Percentiles rank a stretch among this genome's conserved stretches.
These are phyloP conservation scores for Ganaspis sp. DNA, from an alignment of 1,140 invertebrate genomes.

Conservation along the genomic window DNA sequence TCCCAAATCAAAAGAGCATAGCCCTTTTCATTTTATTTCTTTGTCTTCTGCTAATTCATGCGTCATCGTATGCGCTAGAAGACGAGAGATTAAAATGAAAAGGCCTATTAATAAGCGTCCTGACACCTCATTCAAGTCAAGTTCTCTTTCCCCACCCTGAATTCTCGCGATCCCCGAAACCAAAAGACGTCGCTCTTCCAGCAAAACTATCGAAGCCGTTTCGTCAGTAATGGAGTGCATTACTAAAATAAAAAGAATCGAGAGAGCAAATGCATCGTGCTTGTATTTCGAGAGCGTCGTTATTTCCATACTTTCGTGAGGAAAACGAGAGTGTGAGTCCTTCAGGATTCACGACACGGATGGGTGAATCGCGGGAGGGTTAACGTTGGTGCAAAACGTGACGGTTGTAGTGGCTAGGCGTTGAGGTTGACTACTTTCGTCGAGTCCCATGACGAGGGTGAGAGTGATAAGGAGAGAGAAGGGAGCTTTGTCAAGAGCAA, in stretches of 20 bases:
- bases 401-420: conserved; percentile 7
- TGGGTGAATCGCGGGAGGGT: conserved; percentile 21
- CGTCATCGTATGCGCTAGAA: too few species aligned
- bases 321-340: conserved; percentile 15
- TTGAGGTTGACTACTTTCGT: conserved; percentile 19
- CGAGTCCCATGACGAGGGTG: neutral
- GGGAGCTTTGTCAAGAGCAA: neutral
- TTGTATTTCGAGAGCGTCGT: neutral
- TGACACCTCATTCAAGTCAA: too few species aligned
- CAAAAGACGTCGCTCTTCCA: too few species aligned
- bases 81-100: too few species aligned
- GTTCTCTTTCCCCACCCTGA: too few species aligned
- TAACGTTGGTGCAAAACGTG: conserved; percentile 28
- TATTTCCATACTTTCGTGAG: conserved; percentile 26
- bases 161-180: too few species aligned
- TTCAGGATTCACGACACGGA: conserved; percentile 1
- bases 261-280: neutral
- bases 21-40: too few species aligned
- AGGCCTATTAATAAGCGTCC: too few species aligned
- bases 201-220: too few species aligned
- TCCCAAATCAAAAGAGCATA: too few species aligned
- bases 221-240: neutral
- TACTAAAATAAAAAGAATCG: neutral
- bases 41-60: too few species aligned
- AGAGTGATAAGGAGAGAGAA: neutral